Percentiles rank a stretch among this genome's conserved stretches.
Evolutionary conservation across 2,113 vertebrate species (phyloP).

Genomic region (Platysternon megacephalum): DNA sequence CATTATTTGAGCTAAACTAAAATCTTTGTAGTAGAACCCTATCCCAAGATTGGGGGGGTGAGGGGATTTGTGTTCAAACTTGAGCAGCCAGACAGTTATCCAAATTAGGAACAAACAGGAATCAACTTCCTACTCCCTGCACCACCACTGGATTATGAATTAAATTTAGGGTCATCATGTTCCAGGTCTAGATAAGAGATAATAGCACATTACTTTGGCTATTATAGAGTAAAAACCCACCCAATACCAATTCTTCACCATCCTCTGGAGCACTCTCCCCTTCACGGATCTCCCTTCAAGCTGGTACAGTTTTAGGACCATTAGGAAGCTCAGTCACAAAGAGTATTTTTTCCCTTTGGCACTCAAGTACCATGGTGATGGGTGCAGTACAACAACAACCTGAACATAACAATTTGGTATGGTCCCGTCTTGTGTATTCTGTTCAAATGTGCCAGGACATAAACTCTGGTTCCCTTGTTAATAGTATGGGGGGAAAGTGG

Average conservation of each 20-base stretch:
- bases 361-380: neutral
- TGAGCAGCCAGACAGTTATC: neutral
- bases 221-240: neutral
- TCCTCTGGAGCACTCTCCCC: neutral
- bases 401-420: neutral
- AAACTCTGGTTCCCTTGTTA: neutral
- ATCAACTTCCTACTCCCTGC: no score
- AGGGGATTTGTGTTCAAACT: neutral
- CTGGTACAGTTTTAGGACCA: neutral
- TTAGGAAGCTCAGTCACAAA: neutral
- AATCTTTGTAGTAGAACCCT: neutral
- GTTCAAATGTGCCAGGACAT: neutral
- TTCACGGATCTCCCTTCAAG: neutral
- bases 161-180: neutral
- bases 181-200: neutral
- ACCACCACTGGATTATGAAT: neutral
- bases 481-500: neutral
- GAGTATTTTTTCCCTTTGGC: accelerated
- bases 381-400: neutral
- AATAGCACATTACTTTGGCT: neutral
- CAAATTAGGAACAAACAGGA: neutral
- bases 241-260: neutral
- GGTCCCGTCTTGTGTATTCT: neutral
- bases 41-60: neutral
- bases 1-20: neutral